Conservation (phyloP, 2,888 invertebrate genomes). For the Amiota minor region DNA sequence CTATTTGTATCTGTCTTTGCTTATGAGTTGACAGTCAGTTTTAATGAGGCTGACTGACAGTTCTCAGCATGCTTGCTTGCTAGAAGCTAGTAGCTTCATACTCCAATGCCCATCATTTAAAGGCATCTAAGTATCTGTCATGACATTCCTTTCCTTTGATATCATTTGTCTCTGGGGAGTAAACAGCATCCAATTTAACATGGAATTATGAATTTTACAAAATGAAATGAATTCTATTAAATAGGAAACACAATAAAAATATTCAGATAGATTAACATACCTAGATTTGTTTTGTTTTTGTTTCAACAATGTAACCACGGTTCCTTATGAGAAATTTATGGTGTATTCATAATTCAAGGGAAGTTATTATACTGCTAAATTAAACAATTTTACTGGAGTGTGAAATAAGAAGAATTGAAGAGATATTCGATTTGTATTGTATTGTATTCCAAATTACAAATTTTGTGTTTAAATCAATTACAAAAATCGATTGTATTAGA, state of each 20-base stretch:
- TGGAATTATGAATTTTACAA: conserved; percentile 26
- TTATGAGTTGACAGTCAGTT: background rate
- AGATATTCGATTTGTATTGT: no score
- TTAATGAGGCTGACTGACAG: background rate
- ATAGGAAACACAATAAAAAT: conserved; percentile 29
- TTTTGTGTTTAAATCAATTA: no score
- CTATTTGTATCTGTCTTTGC: background rate
- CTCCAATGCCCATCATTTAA: background rate
- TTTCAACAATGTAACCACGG: background rate
- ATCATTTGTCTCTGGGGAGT: conserved; percentile 59
- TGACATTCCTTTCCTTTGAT: conserved; percentile 31
- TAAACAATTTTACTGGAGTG: no score
- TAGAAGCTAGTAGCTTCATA: background rate
- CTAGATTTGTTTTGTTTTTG: background rate
- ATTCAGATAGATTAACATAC: conserved; percentile 6
- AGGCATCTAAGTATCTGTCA: conserved; percentile 6
- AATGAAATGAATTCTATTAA: conserved; percentile 27
- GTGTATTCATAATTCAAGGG: no score
- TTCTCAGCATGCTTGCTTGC: background rate
- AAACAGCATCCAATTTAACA: conserved; percentile 53
- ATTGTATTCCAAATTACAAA: no score
- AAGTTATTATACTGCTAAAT: no score
- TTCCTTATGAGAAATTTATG: no score
- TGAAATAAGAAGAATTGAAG: no score
- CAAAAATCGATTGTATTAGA: no score